Evolutionary conservation across 2,113 vertebrate species (phyloP).

Genomic region (Gulo gulo): DNA sequence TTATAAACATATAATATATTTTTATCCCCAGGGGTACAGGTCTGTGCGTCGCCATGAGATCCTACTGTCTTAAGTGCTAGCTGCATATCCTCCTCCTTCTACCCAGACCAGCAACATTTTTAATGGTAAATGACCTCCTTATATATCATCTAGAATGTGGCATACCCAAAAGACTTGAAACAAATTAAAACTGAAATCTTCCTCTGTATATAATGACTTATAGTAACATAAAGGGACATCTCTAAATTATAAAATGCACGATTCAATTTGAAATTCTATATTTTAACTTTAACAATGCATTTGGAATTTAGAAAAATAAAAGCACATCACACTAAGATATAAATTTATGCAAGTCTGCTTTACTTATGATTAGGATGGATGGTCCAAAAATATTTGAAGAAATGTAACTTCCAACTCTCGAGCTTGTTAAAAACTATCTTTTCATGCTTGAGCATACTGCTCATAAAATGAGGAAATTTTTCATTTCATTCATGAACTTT

Average conservation of each 20-base stretch:
- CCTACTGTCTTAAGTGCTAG: neutral
- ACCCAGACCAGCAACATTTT: neutral
- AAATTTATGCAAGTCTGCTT: neutral
- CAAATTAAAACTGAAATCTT: neutral
- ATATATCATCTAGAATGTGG: neutral
- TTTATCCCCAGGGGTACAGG: no score
- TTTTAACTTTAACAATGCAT: neutral
- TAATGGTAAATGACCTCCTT: neutral
- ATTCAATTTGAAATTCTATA: neutral
- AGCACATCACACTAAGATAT: neutral
- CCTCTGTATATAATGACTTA: neutral
- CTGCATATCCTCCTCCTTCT: neutral
- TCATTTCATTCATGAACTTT: neutral
- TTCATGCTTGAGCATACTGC: neutral
- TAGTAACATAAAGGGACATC: neutral
- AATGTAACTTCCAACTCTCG: neutral
- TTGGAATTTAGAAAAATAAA: conserved; percentile 39
- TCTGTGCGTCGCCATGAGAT: neutral
- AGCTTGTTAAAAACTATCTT: neutral
- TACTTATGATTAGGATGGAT: neutral
- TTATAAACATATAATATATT: no score
- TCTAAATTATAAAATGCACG: conserved; percentile 30
- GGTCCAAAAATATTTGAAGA: neutral
- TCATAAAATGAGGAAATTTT: neutral
- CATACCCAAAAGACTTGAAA: neutral